A percentile compares a stretch with the other conserved stretches of the same genome.
Evolutionary conservation across 2,888 invertebrate species (phyloP).

Genomic region (Protodeltote pygarga): DNA sequence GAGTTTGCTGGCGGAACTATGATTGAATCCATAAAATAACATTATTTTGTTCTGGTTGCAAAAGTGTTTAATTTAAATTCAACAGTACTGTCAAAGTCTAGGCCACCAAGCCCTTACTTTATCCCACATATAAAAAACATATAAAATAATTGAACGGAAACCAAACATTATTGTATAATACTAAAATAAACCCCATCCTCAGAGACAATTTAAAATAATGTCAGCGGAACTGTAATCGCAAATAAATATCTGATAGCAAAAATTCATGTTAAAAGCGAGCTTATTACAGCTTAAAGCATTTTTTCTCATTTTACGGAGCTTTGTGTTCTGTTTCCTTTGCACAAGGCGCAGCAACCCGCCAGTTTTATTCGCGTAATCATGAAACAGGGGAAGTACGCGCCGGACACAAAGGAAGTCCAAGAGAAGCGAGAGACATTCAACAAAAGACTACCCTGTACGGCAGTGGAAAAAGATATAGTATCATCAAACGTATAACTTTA

Average conservation of each 20-base stretch:
- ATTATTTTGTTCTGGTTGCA: slow-evolving; percentile 9
- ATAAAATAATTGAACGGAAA: too few relatives aligned
- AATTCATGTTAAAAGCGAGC: neutral
- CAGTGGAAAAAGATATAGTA: neutral
- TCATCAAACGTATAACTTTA: slow-evolving; percentile 1
- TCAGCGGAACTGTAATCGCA: too few relatives aligned
- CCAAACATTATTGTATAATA: too few relatives aligned
- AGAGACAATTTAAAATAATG: too few relatives aligned
- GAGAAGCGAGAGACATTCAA: slow-evolving; percentile 50
- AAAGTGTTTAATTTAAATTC: too few relatives aligned
- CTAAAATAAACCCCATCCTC: too few relatives aligned
- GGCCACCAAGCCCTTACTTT: too few relatives aligned
- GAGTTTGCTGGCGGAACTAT: slow-evolving; percentile 8
- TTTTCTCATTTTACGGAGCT: neutral
- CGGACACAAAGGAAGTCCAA: slow-evolving; percentile 50
- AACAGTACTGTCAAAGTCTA: too few relatives aligned
- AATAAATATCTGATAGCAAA: neutral
- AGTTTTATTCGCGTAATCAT: slow-evolving; percentile 14
- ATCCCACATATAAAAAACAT: too few relatives aligned
- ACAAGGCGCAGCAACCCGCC: neutral
- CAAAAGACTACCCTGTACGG: slow-evolving; percentile 50
- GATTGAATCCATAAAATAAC: too few relatives aligned
- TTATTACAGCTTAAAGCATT: slow-evolving; percentile 1
- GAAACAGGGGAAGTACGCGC: slow-evolving; percentile 14
- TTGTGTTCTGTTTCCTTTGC: slow-evolving; percentile 8